Base-by-base conservation (phyloP, 1,140 invertebrate genomes). In the Philopotamus ludificatus region DNA sequence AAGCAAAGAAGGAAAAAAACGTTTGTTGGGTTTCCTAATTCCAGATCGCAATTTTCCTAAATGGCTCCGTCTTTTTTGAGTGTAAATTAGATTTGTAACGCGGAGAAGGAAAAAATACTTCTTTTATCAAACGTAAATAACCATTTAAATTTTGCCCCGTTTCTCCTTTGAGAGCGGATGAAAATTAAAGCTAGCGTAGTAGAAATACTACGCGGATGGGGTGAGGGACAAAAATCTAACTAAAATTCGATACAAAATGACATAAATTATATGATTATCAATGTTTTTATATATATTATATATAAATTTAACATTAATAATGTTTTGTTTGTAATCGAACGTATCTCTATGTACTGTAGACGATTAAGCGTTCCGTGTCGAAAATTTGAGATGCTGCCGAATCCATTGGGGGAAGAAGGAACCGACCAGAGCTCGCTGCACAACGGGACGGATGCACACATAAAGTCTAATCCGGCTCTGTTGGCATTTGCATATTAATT, bases 1-100 rank as follows among this genome's bases (percentile, higher is more conserved):
- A 16, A 18, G 12, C 73, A 73, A 72, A 74, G 68, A 74, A 77
- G 77, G 77, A 74, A 73, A 78, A 54, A 53, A 28, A 26, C 51
- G 51, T 34, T 39, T 47, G 61, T 61, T 39, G 54, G 68, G 65
- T 65, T 67, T 70, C 65, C 59, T 62, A 47, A 57, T 60, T 70
- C 65, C 58, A 55, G 61, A 66, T 70, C 65, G 63, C 68, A 67
- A 70, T 67, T 70, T 70, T 70, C 65, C 60, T 63, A 66, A 70
- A 70, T 67, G 62, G 61, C 68, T 50, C 54, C 68, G 57, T 47
- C 42, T 65, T 70, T 70, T 70, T 61, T 63, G 65, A 63, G 68
- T 70, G 68, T 70, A 70, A 70, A 70, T 70, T 70, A 70, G 68
- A 70, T 70, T 67, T 65, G 68, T 65, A 44, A 54, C 68, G 61